These are phyloP conservation scores for Bubo bubo DNA, from an alignment of 2,113 vertebrate genomes.

Conservation along the genomic window DNA sequence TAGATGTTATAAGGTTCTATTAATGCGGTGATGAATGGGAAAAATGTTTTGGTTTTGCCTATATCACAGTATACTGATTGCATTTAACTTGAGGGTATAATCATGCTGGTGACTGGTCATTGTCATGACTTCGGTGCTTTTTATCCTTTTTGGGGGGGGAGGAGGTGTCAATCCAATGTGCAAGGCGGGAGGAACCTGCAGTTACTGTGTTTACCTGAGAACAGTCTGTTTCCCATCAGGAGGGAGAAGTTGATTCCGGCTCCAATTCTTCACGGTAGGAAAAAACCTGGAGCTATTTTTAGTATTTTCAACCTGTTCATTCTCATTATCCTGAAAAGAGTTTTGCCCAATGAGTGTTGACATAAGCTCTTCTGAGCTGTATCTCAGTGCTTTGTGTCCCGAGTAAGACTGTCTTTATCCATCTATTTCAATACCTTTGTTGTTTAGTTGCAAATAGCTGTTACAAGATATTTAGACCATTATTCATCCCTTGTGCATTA, in stretches of 20 bases:
- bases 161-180: neutral
- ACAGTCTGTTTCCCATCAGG: neutral
- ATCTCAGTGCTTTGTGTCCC: neutral
- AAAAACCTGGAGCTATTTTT: slow-evolving; percentile 13
- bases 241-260: neutral
- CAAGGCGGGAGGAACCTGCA: neutral
- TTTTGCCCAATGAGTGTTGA: slow-evolving; percentile 19
- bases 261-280: neutral
- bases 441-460: neutral
- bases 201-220: neutral
- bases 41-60: neutral
- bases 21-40: neutral
- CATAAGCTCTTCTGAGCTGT: slow-evolving; percentile 25
- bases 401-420: slow-evolving; percentile 13
- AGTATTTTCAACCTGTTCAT: slow-evolving; percentile 18
- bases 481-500: neutral
- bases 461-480: neutral
- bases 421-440: slow-evolving; percentile 24
- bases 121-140: neutral
- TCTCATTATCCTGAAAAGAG: slow-evolving; percentile 20
- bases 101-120: rapidly evolving
- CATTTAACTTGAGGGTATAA: neutral
- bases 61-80: neutral
- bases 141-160: neutral
- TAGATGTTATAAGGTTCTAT: neutral